Evolutionary conservation across 2,888 invertebrate species (phyloP).

Genomic region (Drosophila yooni): DNA sequence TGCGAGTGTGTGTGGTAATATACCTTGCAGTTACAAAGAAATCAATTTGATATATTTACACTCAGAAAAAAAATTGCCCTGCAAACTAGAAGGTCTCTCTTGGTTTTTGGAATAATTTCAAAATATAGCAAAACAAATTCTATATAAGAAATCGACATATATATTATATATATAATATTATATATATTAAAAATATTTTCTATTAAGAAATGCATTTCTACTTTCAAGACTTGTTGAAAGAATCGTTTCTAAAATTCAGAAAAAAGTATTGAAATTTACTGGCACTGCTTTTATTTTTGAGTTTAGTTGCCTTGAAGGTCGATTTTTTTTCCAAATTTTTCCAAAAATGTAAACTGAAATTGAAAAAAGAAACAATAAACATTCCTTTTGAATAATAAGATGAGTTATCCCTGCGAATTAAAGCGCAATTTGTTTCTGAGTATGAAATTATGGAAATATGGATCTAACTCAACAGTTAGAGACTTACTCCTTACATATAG

Average conservation of each 20-base stretch:
- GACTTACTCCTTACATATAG: background rate
- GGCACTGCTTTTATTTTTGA: too few relatives aligned
- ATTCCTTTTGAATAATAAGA: too few relatives aligned
- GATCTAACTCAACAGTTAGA: background rate
- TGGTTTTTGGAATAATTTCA: background rate
- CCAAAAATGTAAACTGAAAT: too few relatives aligned
- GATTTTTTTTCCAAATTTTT: too few relatives aligned
- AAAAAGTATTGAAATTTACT: background rate
- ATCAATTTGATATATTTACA: background rate
- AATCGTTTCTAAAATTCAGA: conserved; percentile 1
- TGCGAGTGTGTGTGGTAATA: background rate
- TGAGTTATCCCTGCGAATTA: background rate
- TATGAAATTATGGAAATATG: background rate
- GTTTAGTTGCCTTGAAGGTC: too few relatives aligned
- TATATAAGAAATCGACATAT: background rate
- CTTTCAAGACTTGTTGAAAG: too few relatives aligned
- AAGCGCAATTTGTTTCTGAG: background rate
- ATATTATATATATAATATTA: too few relatives aligned
- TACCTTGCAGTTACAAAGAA: background rate
- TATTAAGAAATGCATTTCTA: too few relatives aligned
- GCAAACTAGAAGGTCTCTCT: background rate
- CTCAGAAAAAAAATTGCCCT: background rate
- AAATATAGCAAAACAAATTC: background rate
- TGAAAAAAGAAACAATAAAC: too few relatives aligned
- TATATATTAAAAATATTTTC: too few relatives aligned